These are phyloP conservation scores for Melangyna quadrimaculata DNA, from an alignment of 2,888 invertebrate genomes.

Conservation along the genomic window DNA sequence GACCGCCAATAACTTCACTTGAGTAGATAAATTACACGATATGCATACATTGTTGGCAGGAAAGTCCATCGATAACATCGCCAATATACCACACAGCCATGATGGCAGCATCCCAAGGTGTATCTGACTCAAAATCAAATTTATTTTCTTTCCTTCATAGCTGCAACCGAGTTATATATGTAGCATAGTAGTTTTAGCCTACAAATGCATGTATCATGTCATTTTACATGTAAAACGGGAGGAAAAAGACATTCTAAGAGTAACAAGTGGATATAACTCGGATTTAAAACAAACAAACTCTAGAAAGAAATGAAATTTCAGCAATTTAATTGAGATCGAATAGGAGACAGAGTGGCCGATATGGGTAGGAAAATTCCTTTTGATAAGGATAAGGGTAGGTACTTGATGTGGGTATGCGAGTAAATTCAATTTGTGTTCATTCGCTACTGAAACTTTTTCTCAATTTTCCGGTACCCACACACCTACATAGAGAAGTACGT, in stretches of 20 bases:
- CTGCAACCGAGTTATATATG: neutral
- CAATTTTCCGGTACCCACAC: neutral
- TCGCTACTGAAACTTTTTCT: slow-evolving; percentile 37
- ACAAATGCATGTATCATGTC: neutral
- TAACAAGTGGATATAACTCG: slow-evolving; percentile 55
- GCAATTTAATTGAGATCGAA: slow-evolving; percentile 32
- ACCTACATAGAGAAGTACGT: neutral
- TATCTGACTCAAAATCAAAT: slow-evolving; percentile 56
- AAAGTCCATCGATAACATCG: slow-evolving; percentile 44
- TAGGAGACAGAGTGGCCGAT: neutral
- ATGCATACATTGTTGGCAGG: slow-evolving; percentile 57
- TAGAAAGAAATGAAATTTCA: slow-evolving; percentile 55
- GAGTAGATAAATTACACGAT: slow-evolving; percentile 60
- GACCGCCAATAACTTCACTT: neutral
- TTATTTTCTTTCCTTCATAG: slow-evolving; percentile 33
- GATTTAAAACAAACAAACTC: slow-evolving; percentile 48
- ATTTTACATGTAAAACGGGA: neutral
- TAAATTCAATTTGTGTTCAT: slow-evolving; percentile 64
- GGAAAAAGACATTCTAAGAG: neutral
- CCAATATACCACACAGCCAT: neutral
- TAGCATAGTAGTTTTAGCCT: neutral
- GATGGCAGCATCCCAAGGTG: neutral
- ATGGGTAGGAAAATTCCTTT: slow-evolving; percentile 1
- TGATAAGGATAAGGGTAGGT: slow-evolving; percentile 45
- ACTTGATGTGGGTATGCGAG: slow-evolving; percentile 23